phyloP scores from a whole-genome alignment of 2,113 vertebrate genomes.

The Heterochromis multidens region DNA sequence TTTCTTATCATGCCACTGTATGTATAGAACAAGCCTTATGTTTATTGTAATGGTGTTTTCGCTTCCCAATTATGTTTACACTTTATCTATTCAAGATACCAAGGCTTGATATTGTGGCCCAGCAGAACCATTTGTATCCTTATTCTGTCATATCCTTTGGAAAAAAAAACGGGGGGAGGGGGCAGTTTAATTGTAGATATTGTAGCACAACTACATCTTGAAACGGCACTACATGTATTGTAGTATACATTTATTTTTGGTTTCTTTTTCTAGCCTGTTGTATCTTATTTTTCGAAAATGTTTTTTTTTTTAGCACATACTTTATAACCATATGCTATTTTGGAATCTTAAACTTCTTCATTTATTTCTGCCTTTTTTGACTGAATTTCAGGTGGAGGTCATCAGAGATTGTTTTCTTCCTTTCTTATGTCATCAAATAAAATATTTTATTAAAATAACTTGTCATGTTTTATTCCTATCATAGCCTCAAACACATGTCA shows the following conservation, averaged over 20 bases:
- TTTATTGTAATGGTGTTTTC: conserved; percentile 30
- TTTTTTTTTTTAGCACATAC: background rate
- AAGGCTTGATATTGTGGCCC: conserved; percentile 70
- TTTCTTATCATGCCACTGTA: background rate
- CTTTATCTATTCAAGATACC: conserved; percentile 77
- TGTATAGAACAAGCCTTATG: background rate
- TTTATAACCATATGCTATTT: background rate
- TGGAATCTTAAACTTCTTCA: background rate
- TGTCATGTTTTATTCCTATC: background rate
- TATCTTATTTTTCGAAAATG: background rate
- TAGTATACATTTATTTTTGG: background rate
- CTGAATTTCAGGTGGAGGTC: conserved; percentile 67
- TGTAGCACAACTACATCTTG: background rate
- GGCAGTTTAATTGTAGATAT: background rate
- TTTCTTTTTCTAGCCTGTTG: background rate
- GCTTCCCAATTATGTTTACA: conserved; percentile 53
- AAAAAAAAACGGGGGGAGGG: background rate
- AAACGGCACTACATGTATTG: background rate
- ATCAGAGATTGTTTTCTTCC: conserved; percentile 31
- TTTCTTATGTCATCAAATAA: conserved; percentile 43
- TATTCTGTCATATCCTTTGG: conserved; percentile 78
- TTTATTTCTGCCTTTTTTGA: conserved; percentile 40
- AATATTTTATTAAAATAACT: conserved; percentile 27
- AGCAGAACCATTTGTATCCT: conserved; percentile 76
- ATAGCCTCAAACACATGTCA: background rate